A percentile compares a stretch with the other conserved stretches of the same genome.
Conservation (phyloP, 2,888 invertebrate genomes). For the Melanotus villosus region DNA sequence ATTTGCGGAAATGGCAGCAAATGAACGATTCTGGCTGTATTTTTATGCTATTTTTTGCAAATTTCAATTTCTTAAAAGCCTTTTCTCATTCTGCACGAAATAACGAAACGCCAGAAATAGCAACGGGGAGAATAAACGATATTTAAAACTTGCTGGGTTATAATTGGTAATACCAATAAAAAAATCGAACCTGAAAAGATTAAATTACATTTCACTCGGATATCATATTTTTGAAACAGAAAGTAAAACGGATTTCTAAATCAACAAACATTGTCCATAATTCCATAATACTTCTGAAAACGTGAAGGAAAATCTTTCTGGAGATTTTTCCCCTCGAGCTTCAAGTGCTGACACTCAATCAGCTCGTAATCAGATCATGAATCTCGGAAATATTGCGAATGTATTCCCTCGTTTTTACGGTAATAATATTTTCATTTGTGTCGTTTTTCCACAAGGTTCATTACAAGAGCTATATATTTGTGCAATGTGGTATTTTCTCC, state of each 20-base stretch:
- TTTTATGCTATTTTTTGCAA: constrained; percentile 20
- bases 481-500: constrained; percentile 23
- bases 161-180: no score
- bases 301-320: neutral
- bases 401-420: neutral
- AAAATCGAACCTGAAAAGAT: no score
- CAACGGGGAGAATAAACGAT: no score
- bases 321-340: neutral
- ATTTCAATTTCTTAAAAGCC: constrained; percentile 26
- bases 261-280: no score
- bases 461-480: constrained; percentile 27
- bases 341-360: neutral
- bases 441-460: constrained; percentile 13
- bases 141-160: no score
- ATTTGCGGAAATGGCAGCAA: constrained; percentile 12
- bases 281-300: no score
- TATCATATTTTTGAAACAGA: no score
- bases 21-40: constrained; percentile 9
- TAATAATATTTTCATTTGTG: constrained; percentile 11
- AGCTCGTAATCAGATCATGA: neutral
- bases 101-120: no score
- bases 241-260: neutral
- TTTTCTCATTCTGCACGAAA: constrained; percentile 17
- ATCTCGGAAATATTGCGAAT: neutral
- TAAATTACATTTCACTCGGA: no score